phyloP scores from a whole-genome alignment of 2,888 invertebrate genomes.

The Barypeithes pellucidus region DNA sequence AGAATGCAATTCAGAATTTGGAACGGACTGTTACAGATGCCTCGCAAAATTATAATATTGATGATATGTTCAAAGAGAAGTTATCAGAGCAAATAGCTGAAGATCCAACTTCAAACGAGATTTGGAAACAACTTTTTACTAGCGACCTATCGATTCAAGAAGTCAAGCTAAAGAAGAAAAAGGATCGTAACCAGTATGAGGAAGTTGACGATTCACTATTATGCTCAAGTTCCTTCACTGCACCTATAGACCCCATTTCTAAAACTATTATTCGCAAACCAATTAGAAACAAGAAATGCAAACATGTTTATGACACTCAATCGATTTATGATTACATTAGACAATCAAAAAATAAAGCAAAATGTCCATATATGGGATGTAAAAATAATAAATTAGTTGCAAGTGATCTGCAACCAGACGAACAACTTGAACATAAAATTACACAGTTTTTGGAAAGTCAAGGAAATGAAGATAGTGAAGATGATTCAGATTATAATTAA shows the following conservation, averaged over 20 bases:
- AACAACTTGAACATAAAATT: constrained; percentile 57
- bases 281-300: constrained; percentile 61
- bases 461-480: constrained; percentile 46
- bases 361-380: constrained; percentile 65
- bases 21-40: constrained; percentile 54
- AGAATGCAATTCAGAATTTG: constrained; percentile 56
- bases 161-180: constrained; percentile 52
- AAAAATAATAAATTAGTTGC: constrained; percentile 56
- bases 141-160: constrained; percentile 55
- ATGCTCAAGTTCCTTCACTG: constrained; percentile 61
- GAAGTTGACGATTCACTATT: constrained; percentile 61
- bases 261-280: constrained; percentile 62
- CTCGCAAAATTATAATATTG: constrained; percentile 52
- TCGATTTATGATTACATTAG: constrained; percentile 62
- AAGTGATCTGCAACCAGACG: constrained; percentile 58
- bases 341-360: constrained; percentile 59
- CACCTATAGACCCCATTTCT: constrained; percentile 64
- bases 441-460: constrained; percentile 56
- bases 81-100: constrained; percentile 50
- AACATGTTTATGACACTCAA: constrained; percentile 63
- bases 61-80: constrained; percentile 55
- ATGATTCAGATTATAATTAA: constrained; percentile 12
- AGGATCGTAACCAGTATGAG: constrained; percentile 56
- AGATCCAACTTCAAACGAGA: constrained; percentile 54
- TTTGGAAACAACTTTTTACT: constrained; percentile 59